phyloP scores from a whole-genome alignment of 2,888 invertebrate genomes.

The Zygaena filipendulae region DNA sequence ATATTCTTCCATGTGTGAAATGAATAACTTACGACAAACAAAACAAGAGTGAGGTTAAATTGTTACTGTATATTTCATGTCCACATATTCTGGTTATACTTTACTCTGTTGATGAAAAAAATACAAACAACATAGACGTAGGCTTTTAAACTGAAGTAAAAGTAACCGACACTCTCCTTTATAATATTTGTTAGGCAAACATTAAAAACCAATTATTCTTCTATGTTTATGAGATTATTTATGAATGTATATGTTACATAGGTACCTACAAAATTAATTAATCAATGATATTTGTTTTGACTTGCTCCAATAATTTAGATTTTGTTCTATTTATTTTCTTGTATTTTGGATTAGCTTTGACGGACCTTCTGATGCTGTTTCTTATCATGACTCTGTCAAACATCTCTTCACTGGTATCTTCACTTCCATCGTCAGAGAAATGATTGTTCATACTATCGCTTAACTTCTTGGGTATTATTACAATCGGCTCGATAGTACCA shows the following conservation, averaged over 20 bases:
- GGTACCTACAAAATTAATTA: conserved; percentile 19
- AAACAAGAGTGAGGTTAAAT: no score
- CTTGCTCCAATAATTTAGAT: conserved; percentile 55
- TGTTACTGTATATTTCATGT: no score
- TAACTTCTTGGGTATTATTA: conserved; percentile 44
- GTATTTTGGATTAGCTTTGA: conserved; percentile 62
- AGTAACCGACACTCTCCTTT: no score
- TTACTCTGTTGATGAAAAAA: no score
- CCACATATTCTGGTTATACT: no score
- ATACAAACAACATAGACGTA: no score
- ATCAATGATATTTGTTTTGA: conserved; percentile 53
- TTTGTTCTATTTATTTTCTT: conserved; percentile 58
- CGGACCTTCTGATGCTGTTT: conserved; percentile 52
- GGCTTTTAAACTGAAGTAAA: no score
- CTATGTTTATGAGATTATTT: no score
- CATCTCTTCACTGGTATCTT: conserved; percentile 60
- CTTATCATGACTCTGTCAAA: conserved; percentile 59
- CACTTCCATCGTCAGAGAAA: conserved; percentile 60
- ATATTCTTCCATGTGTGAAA: no score
- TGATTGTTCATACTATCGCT: conserved; percentile 63
- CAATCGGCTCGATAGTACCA: conserved; percentile 32
- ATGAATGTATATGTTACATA: conserved; percentile 10
- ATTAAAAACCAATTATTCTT: no score
- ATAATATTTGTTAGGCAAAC: no score
- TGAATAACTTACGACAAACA: no score